Conservation (phyloP, 2,113 vertebrate species). For the Psilopsiagon aymara region DNA sequence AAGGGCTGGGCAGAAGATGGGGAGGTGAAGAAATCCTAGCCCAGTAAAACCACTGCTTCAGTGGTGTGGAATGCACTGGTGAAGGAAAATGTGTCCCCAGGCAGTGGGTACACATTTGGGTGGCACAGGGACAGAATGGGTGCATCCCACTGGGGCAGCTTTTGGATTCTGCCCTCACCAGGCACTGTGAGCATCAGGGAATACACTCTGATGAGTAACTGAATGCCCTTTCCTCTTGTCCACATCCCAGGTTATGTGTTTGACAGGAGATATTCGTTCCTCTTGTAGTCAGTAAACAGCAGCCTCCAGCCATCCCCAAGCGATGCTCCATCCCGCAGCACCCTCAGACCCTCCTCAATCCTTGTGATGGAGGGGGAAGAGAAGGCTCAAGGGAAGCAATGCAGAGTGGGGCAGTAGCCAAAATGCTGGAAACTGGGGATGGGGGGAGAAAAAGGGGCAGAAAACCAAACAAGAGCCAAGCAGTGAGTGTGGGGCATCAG, state of each 20-base stretch:
- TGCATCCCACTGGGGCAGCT: rapidly evolving
- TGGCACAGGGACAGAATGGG: not conserved
- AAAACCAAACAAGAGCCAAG: not conserved
- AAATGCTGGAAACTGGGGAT: not conserved
- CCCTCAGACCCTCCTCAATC: not conserved
- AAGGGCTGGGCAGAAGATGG: not conserved
- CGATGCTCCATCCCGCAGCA: not conserved
- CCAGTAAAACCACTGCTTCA: not conserved
- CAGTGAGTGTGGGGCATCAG: rapidly evolving
- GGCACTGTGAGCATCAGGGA: rapidly evolving
- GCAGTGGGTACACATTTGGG: rapidly evolving
- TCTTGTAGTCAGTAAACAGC: not conserved
- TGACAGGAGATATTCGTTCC: not conserved
- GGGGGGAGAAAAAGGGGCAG: not conserved
- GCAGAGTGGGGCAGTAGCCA: rapidly evolving
- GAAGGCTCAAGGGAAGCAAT: not conserved
- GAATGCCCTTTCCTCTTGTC: not conserved
- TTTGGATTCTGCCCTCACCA: not conserved
- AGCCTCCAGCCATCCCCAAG: rapidly evolving
- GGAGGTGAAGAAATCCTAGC: not conserved
- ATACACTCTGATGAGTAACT: not conserved
- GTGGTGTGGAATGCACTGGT: not conserved
- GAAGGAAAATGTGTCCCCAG: not conserved
- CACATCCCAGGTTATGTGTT: not conserved
- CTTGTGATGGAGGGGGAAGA: rapidly evolving